Base-by-base conservation (phyloP, 2,797 vertebrate genomes). In the Amniataba percoides region DNA sequence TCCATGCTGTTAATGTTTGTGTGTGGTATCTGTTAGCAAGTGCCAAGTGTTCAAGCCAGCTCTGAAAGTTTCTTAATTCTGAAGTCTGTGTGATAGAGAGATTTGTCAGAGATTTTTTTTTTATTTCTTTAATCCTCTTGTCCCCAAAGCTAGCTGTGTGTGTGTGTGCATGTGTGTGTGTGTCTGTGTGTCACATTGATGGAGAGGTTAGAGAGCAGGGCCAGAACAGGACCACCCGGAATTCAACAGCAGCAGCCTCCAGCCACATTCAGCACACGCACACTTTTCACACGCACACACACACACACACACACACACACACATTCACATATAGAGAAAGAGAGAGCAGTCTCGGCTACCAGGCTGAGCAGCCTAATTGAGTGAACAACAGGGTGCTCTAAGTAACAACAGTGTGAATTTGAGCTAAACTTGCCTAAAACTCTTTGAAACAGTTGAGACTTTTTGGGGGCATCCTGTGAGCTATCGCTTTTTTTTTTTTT, bases 361-460 rank as follows among this genome's bases (percentile, higher is more conserved):
- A 93, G 92, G 86, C 94, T 91, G 91, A 88, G 92, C 83, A 80
- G 92, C 90, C 92, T 95, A 95, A 95, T 95, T 95, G 94, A 93
- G 90, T 94, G 91, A 95, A 94, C 95, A 95, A 95, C 94, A 91
- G 94, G 89, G 87, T 93, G 81, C 91, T 93, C 60, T 79, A 82
- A 87, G 83, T 78, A 86, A 88, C 88, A 88, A 87, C 86, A 78
- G 84, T 71, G 73, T 87, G 84, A 91, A 78, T 84, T 79, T 86
- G 88, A 90, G 87, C 80, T 91, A 83, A 91, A 91, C 86, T 82
- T 49, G 2, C 65, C 80, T 78, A 83, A 89, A 93, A 91, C 85
- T 88, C 82, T 85, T 78, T 80, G 78, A 89, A 85, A 87, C 70
- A 57, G 75, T 86, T 51, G 67, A 72, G 45, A 55, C 67, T 55